Percentiles rank a stretch among this genome's conserved stretches.
These are phyloP conservation scores for Platygyra sinensis DNA, from an alignment of 64 coral and sea anemone species.

Conservation along the genomic window DNA sequence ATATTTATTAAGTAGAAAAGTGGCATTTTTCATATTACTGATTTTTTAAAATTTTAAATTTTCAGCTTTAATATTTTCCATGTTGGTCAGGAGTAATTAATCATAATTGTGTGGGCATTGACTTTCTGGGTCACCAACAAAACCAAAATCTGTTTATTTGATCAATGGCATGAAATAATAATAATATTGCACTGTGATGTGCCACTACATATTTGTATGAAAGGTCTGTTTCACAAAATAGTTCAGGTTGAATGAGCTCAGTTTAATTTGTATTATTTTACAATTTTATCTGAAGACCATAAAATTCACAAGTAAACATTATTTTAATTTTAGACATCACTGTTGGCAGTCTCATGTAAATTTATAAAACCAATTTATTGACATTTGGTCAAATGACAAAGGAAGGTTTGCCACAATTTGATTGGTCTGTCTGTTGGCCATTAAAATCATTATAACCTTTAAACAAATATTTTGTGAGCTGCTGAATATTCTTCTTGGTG, in stretches of 20 bases:
- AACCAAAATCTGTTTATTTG: background rate
- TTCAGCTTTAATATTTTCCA: background rate
- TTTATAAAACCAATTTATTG: background rate
- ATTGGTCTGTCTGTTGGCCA: background rate
- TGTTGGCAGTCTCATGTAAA: constrained; percentile 7
- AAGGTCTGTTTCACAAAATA: too few species aligned
- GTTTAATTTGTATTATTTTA: too few species aligned
- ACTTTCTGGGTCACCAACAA: background rate
- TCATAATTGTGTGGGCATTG: too few species aligned
- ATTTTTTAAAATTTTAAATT: background rate
- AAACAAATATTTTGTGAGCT: background rate
- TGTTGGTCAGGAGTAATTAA: background rate
- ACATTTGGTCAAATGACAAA: background rate
- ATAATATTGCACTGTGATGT: too few species aligned
- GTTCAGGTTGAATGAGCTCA: too few species aligned
- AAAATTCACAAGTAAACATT: background rate
- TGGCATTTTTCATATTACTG: background rate
- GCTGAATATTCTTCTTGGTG: background rate
- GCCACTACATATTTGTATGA: too few species aligned
- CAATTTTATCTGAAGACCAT: background rate
- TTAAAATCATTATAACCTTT: constrained; percentile 1
- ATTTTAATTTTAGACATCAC: background rate
- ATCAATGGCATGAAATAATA: too few species aligned
- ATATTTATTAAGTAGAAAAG: background rate
- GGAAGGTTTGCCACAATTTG: background rate